These are phyloP conservation scores for Tetranychus truncatus DNA, from an alignment of 2,888 invertebrate species.

Conservation along the genomic window DNA sequence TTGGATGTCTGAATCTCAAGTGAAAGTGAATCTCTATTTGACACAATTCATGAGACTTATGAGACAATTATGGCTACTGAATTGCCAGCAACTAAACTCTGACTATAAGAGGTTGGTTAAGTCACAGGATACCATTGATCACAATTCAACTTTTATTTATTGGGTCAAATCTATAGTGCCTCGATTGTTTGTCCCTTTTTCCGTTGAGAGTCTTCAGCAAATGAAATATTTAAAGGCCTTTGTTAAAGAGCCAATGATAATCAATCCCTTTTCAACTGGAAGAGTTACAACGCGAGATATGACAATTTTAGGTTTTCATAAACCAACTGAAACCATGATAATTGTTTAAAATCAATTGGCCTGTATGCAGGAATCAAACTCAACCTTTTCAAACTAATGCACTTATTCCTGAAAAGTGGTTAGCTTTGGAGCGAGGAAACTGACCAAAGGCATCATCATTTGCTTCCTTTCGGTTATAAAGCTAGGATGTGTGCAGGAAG, in stretches of 20 bases:
- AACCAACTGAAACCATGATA: conserved; percentile 52
- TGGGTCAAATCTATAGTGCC: conserved; percentile 38
- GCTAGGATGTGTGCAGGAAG: conserved; percentile 67
- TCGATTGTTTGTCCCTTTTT: conserved; percentile 42
- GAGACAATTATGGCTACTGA: conserved; percentile 49
- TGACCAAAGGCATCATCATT: conserved; percentile 40
- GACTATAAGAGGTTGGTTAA: conserved; percentile 23
- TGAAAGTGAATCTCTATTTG: not conserved
- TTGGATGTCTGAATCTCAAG: conserved; percentile 11
- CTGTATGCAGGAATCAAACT: conserved; percentile 51
- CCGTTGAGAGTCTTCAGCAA: conserved; percentile 40
- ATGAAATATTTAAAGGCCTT: conserved; percentile 54
- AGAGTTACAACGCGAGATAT: conserved; percentile 50
- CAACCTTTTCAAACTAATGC: conserved; percentile 49
- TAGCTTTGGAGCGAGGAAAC: conserved; percentile 30
- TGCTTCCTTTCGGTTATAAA: conserved; percentile 69
- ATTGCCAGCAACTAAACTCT: conserved; percentile 45
- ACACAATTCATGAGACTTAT: conserved; percentile 43
- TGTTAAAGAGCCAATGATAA: conserved; percentile 50
- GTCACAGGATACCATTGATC: conserved; percentile 21
- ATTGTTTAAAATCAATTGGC: conserved; percentile 69
- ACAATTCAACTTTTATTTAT: not conserved
- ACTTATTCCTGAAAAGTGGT: conserved; percentile 54
- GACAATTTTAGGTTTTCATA: conserved; percentile 48
- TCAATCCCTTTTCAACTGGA: conserved; percentile 65